Evolutionary conservation across 2,113 vertebrate species (phyloP).

Genomic region (Nansenia antarctica): DNA sequence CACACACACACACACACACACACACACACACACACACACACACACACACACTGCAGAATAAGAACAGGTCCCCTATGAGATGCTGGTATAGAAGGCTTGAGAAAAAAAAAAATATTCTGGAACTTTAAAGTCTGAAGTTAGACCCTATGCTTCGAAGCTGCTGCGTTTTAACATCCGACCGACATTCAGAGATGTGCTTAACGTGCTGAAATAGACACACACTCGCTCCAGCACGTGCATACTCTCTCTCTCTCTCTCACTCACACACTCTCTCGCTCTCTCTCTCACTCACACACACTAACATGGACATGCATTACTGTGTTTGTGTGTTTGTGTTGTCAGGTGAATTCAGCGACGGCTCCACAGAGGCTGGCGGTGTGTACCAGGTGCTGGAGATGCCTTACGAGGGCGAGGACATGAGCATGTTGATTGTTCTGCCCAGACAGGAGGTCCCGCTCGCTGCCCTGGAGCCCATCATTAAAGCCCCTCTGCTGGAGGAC

Average conservation of each 20-base stretch:
- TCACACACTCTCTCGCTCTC: not conserved
- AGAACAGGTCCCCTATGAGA: slow-evolving; percentile 50
- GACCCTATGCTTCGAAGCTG: not conserved
- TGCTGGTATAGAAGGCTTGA: slow-evolving; percentile 20
- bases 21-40: no score
- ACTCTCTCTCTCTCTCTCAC: not conserved
- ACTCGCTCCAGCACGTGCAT: not conserved
- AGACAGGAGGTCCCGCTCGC: slow-evolving; percentile 94
- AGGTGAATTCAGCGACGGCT: slow-evolving; percentile 99
- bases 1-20: no score
- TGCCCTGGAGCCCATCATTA: slow-evolving; percentile 90
- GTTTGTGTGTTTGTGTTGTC: not conserved
- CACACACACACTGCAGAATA: slow-evolving; percentile 35
- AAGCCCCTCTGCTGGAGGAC: slow-evolving; percentile 89
- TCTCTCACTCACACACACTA: not conserved
- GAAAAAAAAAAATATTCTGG: no score
- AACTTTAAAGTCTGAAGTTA: no score
- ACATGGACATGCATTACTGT: not conserved
- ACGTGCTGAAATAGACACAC: not conserved
- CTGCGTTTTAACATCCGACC: not conserved
- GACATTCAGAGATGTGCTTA: not conserved
- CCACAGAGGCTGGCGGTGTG: slow-evolving; percentile 93
- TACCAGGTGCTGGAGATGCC: slow-evolving; percentile 98
- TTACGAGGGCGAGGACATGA: slow-evolving; percentile 91
- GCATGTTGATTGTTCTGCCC: slow-evolving; percentile 93